Evolutionary conservation across 2,113 vertebrate genomes (phyloP).

Genomic region (Platysteira castanea): DNA sequence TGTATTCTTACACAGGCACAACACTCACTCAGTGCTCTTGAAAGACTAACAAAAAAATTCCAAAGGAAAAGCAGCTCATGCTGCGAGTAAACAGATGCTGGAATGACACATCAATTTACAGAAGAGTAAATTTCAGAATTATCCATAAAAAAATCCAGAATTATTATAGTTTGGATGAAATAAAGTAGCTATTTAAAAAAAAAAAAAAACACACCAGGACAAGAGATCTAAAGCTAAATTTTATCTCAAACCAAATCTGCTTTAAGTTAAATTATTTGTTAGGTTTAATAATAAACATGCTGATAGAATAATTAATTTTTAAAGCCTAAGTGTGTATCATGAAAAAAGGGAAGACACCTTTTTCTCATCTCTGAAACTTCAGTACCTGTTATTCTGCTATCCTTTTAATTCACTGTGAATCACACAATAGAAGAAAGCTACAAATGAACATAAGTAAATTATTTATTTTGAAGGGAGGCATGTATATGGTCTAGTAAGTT

Average conservation of each 20-base stretch:
- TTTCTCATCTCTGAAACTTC: not conserved
- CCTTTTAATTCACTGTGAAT: not conserved
- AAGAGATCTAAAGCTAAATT: not conserved
- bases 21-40: not conserved
- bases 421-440: not conserved
- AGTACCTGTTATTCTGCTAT: not conserved
- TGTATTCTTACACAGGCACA: not conserved
- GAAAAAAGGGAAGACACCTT: not conserved
- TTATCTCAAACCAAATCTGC: not conserved
- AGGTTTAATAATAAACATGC: not conserved
- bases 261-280: not conserved
- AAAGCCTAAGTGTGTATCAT: not conserved
- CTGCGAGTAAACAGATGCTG: not conserved
- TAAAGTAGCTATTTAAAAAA: not conserved
- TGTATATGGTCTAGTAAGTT: constrained; percentile 1
- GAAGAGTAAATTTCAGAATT: not conserved
- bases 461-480: constrained; percentile 36
- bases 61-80: not conserved
- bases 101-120: not conserved
- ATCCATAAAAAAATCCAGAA: not conserved
- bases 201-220: not conserved
- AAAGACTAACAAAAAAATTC: not conserved
- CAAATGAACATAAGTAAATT: not conserved
- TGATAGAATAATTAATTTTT: not conserved
- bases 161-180: not conserved